A percentile compares a stretch with the other conserved stretches of the same genome.
Evolutionary conservation across 2,113 vertebrate species (phyloP).

Genomic region (Tetrao urogallus): DNA sequence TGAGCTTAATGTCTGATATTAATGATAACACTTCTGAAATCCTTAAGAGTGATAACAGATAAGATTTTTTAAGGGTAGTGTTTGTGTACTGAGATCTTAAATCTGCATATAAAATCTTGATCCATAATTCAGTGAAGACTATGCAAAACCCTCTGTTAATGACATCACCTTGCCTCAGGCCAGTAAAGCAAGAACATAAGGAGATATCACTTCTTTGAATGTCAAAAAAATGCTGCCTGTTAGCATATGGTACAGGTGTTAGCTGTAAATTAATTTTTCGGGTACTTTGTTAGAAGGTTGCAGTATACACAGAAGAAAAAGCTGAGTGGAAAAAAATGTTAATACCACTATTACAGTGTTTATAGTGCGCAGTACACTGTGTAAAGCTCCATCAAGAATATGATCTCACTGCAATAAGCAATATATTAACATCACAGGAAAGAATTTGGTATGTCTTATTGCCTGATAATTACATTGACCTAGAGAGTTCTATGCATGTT

Average conservation of each 20-base stretch:
- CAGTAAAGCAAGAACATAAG: neutral
- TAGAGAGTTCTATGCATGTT: neutral
- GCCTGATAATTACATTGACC: neutral
- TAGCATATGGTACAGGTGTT: neutral
- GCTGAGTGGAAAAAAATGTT: neutral
- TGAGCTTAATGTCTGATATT: neutral
- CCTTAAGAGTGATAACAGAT: neutral
- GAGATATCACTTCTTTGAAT: neutral
- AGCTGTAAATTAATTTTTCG: neutral
- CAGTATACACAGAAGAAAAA: neutral
- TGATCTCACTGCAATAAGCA: neutral
- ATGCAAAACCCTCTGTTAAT: neutral
- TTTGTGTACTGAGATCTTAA: neutral
- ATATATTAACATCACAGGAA: neutral
- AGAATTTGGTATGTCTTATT: neutral
- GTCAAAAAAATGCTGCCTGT: neutral
- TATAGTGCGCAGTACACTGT: neutral
- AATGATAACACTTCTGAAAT: neutral
- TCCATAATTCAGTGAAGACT: neutral
- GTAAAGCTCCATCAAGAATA: neutral
- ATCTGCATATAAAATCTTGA: neutral
- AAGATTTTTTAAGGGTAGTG: neutral
- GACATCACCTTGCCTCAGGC: neutral
- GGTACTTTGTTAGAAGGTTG: neutral
- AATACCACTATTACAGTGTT: neutral